Conservation (phyloP, 1,140 invertebrate genomes). For the Hyphantria cunea region DNA sequence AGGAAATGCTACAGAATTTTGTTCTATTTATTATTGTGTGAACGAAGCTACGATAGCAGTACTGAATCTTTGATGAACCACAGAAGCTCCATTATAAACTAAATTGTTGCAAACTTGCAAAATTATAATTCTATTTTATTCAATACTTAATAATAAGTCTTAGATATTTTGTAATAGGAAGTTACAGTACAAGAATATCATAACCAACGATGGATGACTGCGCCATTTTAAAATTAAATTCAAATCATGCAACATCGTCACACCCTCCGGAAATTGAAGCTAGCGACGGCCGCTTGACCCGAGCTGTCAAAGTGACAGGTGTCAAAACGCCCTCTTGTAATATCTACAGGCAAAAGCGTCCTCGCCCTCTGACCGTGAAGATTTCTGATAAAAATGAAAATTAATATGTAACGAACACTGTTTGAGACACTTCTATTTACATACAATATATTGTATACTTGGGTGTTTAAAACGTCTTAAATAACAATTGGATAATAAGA, state of each 20-base stretch:
- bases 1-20: slow-evolving; percentile 20
- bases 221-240: slow-evolving; percentile 49
- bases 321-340: slow-evolving; percentile 56
- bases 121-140: background rate
- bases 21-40: slow-evolving; percentile 20
- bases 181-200: too few species aligned
- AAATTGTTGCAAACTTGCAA: background rate
- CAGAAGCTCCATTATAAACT: background rate
- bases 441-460: too few species aligned
- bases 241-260: slow-evolving; percentile 52
- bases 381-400: slow-evolving; percentile 27
- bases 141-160: background rate
- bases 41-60: background rate
- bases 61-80: background rate
- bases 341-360: slow-evolving; percentile 12
- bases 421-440: slow-evolving; percentile 1
- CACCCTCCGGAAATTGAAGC: slow-evolving; percentile 67
- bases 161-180: background rate
- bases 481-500: too few species aligned
- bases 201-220: slow-evolving; percentile 18
- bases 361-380: slow-evolving; percentile 26
- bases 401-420: too few species aligned
- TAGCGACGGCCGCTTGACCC: slow-evolving; percentile 56
- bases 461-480: too few species aligned
- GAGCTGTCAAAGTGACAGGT: slow-evolving; percentile 51